Conservation (phyloP, 2,888 invertebrate species). For the Petrophora chlorosata region DNA sequence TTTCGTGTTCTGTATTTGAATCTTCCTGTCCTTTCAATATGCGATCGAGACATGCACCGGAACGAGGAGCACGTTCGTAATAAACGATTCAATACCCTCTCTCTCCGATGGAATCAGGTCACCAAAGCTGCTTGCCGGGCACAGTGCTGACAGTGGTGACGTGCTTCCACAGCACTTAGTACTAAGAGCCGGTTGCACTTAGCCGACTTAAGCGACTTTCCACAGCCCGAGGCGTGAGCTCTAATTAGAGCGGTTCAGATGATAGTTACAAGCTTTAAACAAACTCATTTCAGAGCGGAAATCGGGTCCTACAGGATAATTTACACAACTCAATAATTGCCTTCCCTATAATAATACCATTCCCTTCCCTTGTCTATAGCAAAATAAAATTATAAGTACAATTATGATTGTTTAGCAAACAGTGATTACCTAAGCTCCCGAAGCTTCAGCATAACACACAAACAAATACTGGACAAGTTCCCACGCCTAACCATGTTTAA, state of each 20-base stretch:
- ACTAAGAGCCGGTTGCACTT: constrained; percentile 16
- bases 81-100: neutral
- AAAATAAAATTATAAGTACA: too few species aligned
- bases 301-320: too few species aligned
- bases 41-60: neutral
- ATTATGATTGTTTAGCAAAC: too few species aligned
- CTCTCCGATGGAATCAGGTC: neutral
- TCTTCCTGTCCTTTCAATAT: neutral
- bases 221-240: constrained; percentile 11
- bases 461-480: neutral
- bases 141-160: too few species aligned
- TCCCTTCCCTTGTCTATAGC: too few species aligned
- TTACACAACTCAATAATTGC: too few species aligned
- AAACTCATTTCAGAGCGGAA: neutral
- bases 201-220: constrained; percentile 26
- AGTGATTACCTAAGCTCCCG: constrained; percentile 8
- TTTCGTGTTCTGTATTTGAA: neutral
- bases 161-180: constrained; percentile 8
- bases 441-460: neutral
- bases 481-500: constrained; percentile 1
- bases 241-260: constrained; percentile 7
- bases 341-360: too few species aligned
- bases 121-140: neutral
- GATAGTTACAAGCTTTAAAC: neutral
- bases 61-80: neutral